phyloP scores from a whole-genome alignment of 1,140 invertebrate genomes.

The Dinoponera quadriceps region DNA sequence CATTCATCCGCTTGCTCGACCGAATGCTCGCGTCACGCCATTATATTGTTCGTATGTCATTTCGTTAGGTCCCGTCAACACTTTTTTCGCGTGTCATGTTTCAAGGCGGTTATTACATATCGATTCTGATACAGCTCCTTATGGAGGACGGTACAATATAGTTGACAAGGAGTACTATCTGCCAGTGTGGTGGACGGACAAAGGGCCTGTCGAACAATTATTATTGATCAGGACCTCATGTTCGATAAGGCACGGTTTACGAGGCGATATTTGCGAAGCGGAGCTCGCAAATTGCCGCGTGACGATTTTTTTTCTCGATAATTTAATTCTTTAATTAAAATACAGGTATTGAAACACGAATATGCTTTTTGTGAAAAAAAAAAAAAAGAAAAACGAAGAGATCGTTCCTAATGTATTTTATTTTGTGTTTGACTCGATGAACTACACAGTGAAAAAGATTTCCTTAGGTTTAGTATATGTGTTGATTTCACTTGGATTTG shows the following conservation, averaged over 20 bases:
- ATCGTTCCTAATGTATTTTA: conserved; percentile 1
- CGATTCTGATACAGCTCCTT: conserved; percentile 29
- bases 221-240: conserved; percentile 19
- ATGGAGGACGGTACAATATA: conserved; percentile 35
- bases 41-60: conserved; percentile 11
- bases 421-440: conserved; percentile 8
- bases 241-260: conserved; percentile 19
- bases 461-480: too few relatives aligned
- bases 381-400: background rate
- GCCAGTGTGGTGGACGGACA: conserved; percentile 23
- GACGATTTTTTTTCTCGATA: background rate
- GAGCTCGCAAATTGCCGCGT: background rate
- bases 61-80: conserved; percentile 35
- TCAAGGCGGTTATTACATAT: conserved; percentile 48
- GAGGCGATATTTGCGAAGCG: conserved; percentile 22
- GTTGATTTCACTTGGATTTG: too few relatives aligned
- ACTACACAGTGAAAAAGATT: too few relatives aligned
- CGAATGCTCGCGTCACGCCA: conserved; percentile 26
- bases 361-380: background rate
- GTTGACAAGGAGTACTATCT: conserved; percentile 24
- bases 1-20: conserved; percentile 25
- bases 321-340: conserved; percentile 17
- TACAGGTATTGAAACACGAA: background rate
- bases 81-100: conserved; percentile 44
- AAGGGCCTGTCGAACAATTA: conserved; percentile 38